A percentile compares a stretch with the other conserved stretches of the same genome.
Conservation (phyloP, 2,113 vertebrate genomes). For the Elanus axillaris region DNA sequence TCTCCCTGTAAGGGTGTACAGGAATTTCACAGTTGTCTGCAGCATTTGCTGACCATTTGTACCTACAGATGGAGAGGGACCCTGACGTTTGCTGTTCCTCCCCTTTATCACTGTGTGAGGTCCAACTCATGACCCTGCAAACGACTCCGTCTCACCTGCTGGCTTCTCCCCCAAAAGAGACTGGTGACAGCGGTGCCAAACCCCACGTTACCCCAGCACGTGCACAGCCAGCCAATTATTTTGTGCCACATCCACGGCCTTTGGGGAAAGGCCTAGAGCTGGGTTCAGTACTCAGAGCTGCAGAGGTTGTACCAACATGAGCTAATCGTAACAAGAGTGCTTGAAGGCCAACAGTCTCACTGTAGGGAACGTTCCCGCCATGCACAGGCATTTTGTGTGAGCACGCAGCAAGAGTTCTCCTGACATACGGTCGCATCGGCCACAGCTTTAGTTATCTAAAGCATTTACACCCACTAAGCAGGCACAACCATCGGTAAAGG, state of each 20-base stretch:
- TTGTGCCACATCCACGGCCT: not conserved
- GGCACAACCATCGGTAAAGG: not conserved
- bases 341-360: not conserved
- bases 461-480: not conserved
- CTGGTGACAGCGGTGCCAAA: not conserved
- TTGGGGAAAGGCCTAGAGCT: not conserved
- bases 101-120: not conserved
- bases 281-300: not conserved
- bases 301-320: not conserved
- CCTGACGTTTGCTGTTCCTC: not conserved
- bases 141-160: not conserved
- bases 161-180: not conserved
- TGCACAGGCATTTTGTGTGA: not conserved
- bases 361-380: not conserved
- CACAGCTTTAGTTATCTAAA: not conserved
- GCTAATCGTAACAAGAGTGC: not conserved
- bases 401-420: not conserved
- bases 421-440: fast-evolving
- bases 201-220: fast-evolving
- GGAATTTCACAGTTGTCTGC: not conserved
- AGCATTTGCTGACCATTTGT: not conserved
- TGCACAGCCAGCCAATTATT: not conserved
- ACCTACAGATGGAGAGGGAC: not conserved
- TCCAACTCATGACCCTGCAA: not conserved
- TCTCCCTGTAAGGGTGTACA: fast-evolving